Percentiles rank a stretch among this genome's conserved stretches.
phyloP scores from a whole-genome alignment of 2,888 invertebrate species.

The Eupithecia dodoneata region DNA sequence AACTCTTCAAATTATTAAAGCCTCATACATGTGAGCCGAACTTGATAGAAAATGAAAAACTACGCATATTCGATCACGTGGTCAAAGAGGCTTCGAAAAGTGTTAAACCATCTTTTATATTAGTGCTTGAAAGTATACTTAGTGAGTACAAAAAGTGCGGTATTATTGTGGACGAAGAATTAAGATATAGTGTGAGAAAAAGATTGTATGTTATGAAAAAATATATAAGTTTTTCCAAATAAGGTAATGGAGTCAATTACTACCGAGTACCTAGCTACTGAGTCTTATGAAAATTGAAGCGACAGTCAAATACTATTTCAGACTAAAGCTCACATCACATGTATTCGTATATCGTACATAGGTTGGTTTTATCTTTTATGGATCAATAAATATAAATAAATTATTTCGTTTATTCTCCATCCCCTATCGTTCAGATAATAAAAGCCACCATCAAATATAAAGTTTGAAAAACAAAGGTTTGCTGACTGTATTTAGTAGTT shows the following conservation, averaged over 20 bases:
- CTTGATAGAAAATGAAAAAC: slow-evolving; percentile 17
- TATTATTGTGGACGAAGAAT: neutral
- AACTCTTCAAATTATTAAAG: slow-evolving; percentile 8
- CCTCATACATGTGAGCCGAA: slow-evolving; percentile 17
- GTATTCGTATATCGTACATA: no score
- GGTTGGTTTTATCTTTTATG: no score
- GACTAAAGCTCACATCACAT: neutral
- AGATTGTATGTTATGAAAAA: slow-evolving; percentile 5
- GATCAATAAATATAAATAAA: no score
- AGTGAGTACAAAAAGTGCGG: neutral
- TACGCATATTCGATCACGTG: slow-evolving; percentile 11
- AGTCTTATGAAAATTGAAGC: no score
- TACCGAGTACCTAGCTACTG: neutral
- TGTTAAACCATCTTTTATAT: neutral
- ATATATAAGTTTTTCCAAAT: slow-evolving; percentile 1
- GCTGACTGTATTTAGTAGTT: no score
- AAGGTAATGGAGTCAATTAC: neutral
- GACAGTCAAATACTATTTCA: no score
- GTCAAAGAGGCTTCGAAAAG: neutral
- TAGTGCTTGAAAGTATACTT: neutral
- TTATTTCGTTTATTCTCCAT: no score
- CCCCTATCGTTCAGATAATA: no score
- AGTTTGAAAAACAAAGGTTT: no score
- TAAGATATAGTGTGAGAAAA: neutral
- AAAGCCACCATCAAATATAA: no score